Conservation (phyloP, 2,888 invertebrate species). For the Fabriciana adippe region DNA sequence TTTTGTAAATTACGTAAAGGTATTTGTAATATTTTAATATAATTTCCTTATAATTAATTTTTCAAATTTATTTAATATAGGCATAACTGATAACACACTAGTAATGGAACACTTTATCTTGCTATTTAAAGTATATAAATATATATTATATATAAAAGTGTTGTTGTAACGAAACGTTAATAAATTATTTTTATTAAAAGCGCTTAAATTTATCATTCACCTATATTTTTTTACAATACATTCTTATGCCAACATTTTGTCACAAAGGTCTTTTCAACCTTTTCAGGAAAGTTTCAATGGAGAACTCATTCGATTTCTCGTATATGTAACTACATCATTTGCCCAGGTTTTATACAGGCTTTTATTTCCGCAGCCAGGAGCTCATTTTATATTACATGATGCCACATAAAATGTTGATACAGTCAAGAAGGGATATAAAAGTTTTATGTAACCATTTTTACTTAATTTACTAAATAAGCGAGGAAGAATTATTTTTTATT, state of each 20-base stretch:
- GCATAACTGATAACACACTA: too few relatives aligned
- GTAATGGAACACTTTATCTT: too few relatives aligned
- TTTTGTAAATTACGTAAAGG: constrained; percentile 1
- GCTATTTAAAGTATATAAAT: too few relatives aligned
- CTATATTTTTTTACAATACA: constrained; percentile 27
- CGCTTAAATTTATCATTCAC: constrained; percentile 18
- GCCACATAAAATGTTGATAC: constrained; percentile 31
- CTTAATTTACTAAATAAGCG: constrained; percentile 36
- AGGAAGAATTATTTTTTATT: constrained; percentile 20
- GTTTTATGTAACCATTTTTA: constrained; percentile 23
- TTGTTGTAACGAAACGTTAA: not conserved
- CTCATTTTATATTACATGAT: constrained; percentile 34
- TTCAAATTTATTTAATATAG: too few relatives aligned
- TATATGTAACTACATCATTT: constrained; percentile 40
- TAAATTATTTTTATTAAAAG: constrained; percentile 12
- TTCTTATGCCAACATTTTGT: constrained; percentile 37
- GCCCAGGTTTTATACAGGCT: constrained; percentile 40
- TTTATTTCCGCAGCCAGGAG: constrained; percentile 38
- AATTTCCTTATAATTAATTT: too few relatives aligned
- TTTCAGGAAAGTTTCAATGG: constrained; percentile 40
- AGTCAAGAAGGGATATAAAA: constrained; percentile 24
- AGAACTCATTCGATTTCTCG: constrained; percentile 41
- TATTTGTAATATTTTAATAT: too few relatives aligned
- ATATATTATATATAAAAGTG: not conserved
- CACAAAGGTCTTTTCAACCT: constrained; percentile 41